Evolutionary conservation across 2,797 vertebrate genomes (phyloP), one percentile per base, ranked within the genome.

Genomic region (Coluber constrictor): DNA sequence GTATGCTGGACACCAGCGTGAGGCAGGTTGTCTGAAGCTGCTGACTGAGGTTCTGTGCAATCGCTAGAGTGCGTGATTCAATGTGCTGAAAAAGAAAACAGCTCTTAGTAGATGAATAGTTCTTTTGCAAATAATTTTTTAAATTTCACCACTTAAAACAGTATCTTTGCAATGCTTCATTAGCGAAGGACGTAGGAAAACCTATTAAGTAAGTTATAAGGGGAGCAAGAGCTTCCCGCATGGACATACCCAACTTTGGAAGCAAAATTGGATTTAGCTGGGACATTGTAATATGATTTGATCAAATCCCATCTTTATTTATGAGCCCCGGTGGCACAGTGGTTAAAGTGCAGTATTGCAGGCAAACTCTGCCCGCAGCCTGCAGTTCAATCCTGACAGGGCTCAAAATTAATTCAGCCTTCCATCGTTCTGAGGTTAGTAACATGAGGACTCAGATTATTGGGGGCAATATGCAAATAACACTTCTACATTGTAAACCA

Each of bases 21-120:
- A 98, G 96, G 95, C 98, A 99, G 4, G 98, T 98, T 60, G 98
- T 98, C 97, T 99, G 99, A 86, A 99, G 98, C 97, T 99, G 98
- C 94, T 98, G 98, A 32, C 98, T 98, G 96, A 99, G 98, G 95
- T 96, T 98, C 3, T 93, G 97, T 7, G 98, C 98, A 92, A 99
- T 97, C 74, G 96, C 95, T 93, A 99, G 96, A 88, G 98, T 99
- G 91, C 96, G 98, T 9, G 98, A 99, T 96, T 99, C 99, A 0
- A 99, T 98, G 2, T 96, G 96, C 99, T 99, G 95, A 29, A 79
- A 87, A 92, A 92, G 16, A 55, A 70, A 93, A 92, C 0, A 91
- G 3, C 3, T 66, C 10, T 5, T 96, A 43, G 90, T 47, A 89
- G 89, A 61, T 1, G 4, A 8, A 29, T 27, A 16, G 70, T 66